These are phyloP conservation scores for Papilio aristodemus DNA, from an alignment of 1,140 invertebrate species.

Conservation along the genomic window DNA sequence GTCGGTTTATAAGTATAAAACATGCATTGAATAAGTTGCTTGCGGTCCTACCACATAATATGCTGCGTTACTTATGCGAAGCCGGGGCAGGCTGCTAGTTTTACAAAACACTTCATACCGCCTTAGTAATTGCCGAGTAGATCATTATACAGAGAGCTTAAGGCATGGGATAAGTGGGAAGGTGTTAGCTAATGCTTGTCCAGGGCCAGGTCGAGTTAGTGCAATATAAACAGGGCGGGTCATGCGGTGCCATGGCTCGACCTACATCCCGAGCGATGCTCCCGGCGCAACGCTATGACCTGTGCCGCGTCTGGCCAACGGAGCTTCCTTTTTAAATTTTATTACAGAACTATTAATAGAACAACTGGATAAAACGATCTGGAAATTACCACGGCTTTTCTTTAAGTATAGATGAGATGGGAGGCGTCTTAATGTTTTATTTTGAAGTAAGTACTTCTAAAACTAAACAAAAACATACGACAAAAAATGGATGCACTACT, in stretches of 20 bases:
- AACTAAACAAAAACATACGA: too few species aligned
- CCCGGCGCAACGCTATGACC: constrained; percentile 13
- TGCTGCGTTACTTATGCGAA: too few species aligned
- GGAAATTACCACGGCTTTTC: background rate
- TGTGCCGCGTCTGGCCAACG: background rate
- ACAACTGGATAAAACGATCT: background rate
- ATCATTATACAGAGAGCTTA: background rate
- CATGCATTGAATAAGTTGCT: too few species aligned
- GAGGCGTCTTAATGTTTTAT: background rate
- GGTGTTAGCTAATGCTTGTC: background rate
- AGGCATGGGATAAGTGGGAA: background rate
- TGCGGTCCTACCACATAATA: too few species aligned
- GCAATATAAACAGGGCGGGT: background rate
- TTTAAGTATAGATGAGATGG: background rate
- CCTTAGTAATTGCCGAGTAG: too few species aligned
- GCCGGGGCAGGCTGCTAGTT: too few species aligned
- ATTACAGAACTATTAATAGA: background rate
- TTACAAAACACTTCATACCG: too few species aligned
- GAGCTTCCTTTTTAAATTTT: constrained; percentile 9
- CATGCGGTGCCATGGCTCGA: constrained; percentile 10
- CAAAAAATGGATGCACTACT: too few species aligned
- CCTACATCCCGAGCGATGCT: constrained; percentile 25
- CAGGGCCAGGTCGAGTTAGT: background rate
- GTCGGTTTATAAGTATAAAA: too few species aligned
- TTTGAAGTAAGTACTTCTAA: background rate